Percentiles rank a stretch among this genome's conserved stretches.
These are phyloP conservation scores for Phylloscopus trochilus DNA, from an alignment of 2,113 vertebrate genomes.

Conservation along the genomic window DNA sequence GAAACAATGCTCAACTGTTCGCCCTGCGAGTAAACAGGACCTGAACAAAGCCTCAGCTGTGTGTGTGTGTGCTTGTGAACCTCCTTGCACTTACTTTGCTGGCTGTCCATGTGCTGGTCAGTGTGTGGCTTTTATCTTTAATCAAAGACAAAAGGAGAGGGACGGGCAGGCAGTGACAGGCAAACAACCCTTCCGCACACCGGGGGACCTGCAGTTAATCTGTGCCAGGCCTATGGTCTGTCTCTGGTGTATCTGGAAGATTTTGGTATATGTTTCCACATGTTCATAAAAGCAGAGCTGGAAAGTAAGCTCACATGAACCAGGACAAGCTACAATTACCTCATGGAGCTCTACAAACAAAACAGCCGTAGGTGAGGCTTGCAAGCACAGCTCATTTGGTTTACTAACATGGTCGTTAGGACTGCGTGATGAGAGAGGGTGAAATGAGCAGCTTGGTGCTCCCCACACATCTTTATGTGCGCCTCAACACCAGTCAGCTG, in stretches of 20 bases:
- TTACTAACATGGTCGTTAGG: background rate
- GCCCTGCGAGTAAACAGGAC: conserved; percentile 32
- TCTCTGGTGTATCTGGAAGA: background rate
- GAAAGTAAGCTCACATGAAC: background rate
- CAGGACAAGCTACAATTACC: background rate
- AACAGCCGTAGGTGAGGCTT: background rate
- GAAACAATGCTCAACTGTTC: conserved; percentile 62
- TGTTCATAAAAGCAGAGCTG: background rate
- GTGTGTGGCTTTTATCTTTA: background rate
- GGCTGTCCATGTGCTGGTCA: background rate
- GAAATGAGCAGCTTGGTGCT: background rate
- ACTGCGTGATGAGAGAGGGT: background rate
- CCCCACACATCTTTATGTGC: rapidly evolving
- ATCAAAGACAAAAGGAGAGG: background rate
- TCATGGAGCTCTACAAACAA: background rate
- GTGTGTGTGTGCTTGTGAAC: background rate
- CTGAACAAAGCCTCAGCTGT: conserved; percentile 42
- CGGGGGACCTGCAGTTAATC: background rate
- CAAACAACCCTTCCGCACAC: background rate
- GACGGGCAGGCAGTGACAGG: background rate
- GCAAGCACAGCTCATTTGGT: background rate
- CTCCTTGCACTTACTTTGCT: conserved; percentile 20
- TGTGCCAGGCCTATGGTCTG: background rate
- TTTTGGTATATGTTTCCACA: background rate
- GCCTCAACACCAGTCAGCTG: background rate